Evolutionary conservation across 2,113 vertebrate genomes (phyloP).

Genomic region (Leiothrix lutea): DNA sequence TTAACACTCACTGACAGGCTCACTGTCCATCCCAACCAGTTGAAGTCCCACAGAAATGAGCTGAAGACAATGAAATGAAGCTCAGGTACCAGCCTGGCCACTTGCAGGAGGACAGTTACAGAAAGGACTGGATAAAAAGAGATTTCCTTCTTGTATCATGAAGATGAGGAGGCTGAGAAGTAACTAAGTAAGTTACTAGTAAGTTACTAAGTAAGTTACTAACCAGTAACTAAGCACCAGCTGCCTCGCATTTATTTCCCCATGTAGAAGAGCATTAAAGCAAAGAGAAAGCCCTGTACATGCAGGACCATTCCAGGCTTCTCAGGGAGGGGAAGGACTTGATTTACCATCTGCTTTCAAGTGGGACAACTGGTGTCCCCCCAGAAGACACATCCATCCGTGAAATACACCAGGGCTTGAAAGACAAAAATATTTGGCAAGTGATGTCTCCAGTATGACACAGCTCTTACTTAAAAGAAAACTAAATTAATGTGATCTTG

Average conservation of each 20-base stretch:
- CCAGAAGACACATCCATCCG: neutral
- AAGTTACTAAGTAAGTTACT: too few species aligned
- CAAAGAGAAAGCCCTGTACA: neutral
- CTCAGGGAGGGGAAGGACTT: neutral
- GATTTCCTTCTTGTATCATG: neutral
- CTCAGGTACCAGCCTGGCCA: neutral
- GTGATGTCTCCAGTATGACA: neutral
- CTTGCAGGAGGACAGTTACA: neutral
- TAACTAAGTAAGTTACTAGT: too few species aligned
- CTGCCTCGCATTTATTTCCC: neutral
- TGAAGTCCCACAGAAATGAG: neutral
- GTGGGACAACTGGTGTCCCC: neutral
- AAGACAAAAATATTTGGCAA: neutral
- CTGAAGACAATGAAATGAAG: neutral
- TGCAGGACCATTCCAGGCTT: neutral
- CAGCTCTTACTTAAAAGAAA: neutral
- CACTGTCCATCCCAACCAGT: neutral
- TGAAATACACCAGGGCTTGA: neutral
- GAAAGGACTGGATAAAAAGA: neutral
- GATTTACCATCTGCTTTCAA: neutral
- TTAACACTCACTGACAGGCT: too few species aligned
- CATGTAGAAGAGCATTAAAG: accelerated
- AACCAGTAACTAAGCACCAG: neutral
- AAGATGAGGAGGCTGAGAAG: neutral
- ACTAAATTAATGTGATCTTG: neutral